phyloP scores from a whole-genome alignment of 2,797 vertebrate genomes.

The Xiphophorus birchmanni region DNA sequence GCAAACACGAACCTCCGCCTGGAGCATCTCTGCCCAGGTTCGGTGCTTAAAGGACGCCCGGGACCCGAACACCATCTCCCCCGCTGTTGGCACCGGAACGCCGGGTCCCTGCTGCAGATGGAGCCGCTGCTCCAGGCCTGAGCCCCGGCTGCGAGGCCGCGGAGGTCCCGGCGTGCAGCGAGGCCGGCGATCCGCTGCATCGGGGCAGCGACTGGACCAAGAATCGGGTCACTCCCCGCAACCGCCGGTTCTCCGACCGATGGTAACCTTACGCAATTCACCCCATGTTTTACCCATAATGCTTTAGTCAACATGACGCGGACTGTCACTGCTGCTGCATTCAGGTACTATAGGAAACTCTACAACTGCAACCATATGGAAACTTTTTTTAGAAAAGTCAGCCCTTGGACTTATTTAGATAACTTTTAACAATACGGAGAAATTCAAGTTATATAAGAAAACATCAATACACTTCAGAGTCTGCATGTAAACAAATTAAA shows the following conservation, averaged over 20 bases:
- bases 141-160: constrained; percentile 34
- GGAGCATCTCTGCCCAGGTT: neutral
- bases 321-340: constrained; percentile 38
- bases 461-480: neutral
- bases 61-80: neutral
- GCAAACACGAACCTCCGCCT: constrained; percentile 27
- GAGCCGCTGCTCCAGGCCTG: constrained; percentile 30
- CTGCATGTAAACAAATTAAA: too few species aligned
- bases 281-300: constrained; percentile 71
- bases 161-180: constrained; percentile 37
- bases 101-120: constrained; percentile 5
- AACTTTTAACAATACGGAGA: neutral
- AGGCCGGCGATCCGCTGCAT: constrained; percentile 64
- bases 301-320: constrained; percentile 26
- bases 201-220: neutral
- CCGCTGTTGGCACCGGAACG: neutral
- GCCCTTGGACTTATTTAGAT: neutral
- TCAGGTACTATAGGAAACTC: constrained; percentile 33
- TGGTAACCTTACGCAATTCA: constrained; percentile 62
- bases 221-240: neutral
- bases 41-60: neutral
- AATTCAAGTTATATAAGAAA: neutral
- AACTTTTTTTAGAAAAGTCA: neutral
- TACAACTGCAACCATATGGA: neutral
- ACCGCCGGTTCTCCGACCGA: constrained; percentile 1